phyloP scores from a whole-genome alignment of 2,888 invertebrate genomes.

The Endotricha flammealis region DNA sequence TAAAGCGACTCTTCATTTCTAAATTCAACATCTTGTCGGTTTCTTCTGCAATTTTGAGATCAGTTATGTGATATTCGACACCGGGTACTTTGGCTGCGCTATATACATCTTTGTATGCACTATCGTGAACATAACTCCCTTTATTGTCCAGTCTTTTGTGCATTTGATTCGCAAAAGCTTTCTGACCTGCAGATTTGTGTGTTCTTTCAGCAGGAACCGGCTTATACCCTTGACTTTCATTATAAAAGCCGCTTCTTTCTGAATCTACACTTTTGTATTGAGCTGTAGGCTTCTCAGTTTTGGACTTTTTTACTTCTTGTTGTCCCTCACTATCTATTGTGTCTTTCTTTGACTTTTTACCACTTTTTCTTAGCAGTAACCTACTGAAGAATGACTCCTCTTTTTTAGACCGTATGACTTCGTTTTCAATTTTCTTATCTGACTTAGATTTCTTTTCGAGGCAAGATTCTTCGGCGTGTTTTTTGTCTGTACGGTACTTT shows the following conservation, averaged over 20 bases:
- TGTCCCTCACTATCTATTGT: conserved; percentile 60
- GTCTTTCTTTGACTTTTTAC: conserved; percentile 82
- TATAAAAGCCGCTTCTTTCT: conserved; percentile 41
- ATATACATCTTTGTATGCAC: conserved; percentile 68
- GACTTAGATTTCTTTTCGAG: conserved; percentile 71
- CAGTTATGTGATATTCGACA: conserved; percentile 68
- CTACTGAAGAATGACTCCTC: conserved; percentile 82
- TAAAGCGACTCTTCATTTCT: conserved; percentile 60
- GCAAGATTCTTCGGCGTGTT: conserved; percentile 67
- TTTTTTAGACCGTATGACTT: conserved; percentile 73
- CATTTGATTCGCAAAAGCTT: conserved; percentile 70
- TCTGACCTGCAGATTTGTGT: conserved; percentile 68
- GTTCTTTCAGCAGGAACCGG: conserved; percentile 63
- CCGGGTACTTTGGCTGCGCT: conserved; percentile 66
- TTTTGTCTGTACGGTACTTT: conserved; percentile 56
- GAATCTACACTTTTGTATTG: conserved; percentile 58
- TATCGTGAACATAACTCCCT: conserved; percentile 71
- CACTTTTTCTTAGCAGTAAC: conserved; percentile 82
- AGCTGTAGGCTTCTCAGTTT: conserved; percentile 51
- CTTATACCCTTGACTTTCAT: conserved; percentile 49
- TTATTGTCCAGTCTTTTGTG: conserved; percentile 73
- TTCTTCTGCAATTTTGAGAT: conserved; percentile 73
- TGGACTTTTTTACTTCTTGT: conserved; percentile 58
- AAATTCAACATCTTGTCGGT: conserved; percentile 66
- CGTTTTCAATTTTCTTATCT: conserved; percentile 68